phyloP scores from a whole-genome alignment of 2,797 vertebrate species.

The Simalia tracyae region DNA sequence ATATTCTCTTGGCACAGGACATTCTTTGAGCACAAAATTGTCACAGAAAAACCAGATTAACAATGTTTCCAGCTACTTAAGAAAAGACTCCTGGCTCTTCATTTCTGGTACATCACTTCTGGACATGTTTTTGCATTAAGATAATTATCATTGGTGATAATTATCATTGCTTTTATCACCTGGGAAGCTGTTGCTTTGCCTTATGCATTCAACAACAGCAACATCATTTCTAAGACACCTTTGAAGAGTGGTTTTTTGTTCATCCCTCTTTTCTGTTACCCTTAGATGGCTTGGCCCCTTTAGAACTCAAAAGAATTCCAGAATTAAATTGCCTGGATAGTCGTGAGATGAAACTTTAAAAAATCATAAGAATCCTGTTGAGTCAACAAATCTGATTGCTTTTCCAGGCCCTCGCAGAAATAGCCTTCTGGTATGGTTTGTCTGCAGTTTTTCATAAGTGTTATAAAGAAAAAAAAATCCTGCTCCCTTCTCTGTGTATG shows the following conservation, averaged over 20 bases:
- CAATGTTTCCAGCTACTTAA: slow-evolving; percentile 3
- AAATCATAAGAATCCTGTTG: too few relatives aligned
- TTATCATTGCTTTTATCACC: not conserved
- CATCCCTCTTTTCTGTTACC: not conserved
- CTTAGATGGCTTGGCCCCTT: not conserved
- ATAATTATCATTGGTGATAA: not conserved
- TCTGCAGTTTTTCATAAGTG: too few relatives aligned
- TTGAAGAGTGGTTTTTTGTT: not conserved
- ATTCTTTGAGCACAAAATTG: slow-evolving; percentile 5
- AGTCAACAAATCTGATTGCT: too few relatives aligned
- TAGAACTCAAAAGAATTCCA: not conserved
- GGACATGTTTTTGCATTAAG: slow-evolving; percentile 18
- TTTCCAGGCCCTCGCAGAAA: not conserved
- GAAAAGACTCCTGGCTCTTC: too few relatives aligned
- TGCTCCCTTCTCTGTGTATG: not conserved
- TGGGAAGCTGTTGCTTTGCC: not conserved
- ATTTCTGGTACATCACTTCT: not conserved
- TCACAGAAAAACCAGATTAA: slow-evolving; percentile 15
- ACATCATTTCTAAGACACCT: not conserved
- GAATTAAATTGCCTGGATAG: not conserved
- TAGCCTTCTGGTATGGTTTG: not conserved
- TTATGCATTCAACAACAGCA: not conserved
- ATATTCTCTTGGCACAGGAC: not conserved
- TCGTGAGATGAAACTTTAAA: not conserved
- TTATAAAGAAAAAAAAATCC: too few relatives aligned